Evolutionary conservation across 2,888 invertebrate genomes (phyloP).

Genomic region (Hypselothyrea guttata): DNA sequence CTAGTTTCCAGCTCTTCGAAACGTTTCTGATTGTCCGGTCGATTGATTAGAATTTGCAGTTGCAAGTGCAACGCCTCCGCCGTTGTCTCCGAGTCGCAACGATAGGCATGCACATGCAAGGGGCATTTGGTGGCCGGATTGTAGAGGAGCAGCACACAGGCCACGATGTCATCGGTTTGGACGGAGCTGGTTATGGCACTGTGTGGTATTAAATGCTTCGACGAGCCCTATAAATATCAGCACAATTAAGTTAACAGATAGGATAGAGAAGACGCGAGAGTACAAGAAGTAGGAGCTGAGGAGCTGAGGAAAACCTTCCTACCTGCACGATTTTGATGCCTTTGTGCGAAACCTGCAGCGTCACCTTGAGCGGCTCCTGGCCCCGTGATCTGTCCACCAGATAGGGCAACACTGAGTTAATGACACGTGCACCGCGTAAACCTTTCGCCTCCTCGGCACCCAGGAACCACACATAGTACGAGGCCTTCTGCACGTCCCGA

Average conservation of each 20-base stretch:
- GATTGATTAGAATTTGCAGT: slow-evolving; percentile 90
- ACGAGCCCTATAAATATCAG: slow-evolving; percentile 83
- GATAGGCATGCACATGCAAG: slow-evolving; percentile 96
- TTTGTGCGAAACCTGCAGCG: slow-evolving; percentile 94
- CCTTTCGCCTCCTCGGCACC: slow-evolving; percentile 97
- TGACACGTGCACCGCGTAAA: slow-evolving; percentile 91
- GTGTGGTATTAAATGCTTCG: slow-evolving; percentile 97
- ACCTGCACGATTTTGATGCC: slow-evolving; percentile 97
- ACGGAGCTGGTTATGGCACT: slow-evolving; percentile 95
- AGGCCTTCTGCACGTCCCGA: slow-evolving; percentile 94
- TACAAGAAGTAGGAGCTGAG: not conserved
- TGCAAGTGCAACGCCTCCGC: slow-evolving; percentile 93
- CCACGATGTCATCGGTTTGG: slow-evolving; percentile 95
- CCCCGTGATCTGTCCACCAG: slow-evolving; percentile 92
- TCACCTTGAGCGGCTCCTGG: slow-evolving; percentile 94
- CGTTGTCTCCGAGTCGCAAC: slow-evolving; percentile 96
- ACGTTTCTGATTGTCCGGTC: slow-evolving; percentile 93
- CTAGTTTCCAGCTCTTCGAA: slow-evolving; percentile 89
- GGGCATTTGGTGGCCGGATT: slow-evolving; percentile 97
- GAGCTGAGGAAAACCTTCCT: slow-evolving; percentile 9
- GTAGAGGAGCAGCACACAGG: slow-evolving; percentile 94
- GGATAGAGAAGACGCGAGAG: not conserved
- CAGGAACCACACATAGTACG: slow-evolving; percentile 96
- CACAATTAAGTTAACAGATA: not conserved
- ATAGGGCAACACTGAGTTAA: slow-evolving; percentile 92